phyloP scores from a whole-genome alignment of 2,888 invertebrate species.

The Limnephilus auricula region DNA sequence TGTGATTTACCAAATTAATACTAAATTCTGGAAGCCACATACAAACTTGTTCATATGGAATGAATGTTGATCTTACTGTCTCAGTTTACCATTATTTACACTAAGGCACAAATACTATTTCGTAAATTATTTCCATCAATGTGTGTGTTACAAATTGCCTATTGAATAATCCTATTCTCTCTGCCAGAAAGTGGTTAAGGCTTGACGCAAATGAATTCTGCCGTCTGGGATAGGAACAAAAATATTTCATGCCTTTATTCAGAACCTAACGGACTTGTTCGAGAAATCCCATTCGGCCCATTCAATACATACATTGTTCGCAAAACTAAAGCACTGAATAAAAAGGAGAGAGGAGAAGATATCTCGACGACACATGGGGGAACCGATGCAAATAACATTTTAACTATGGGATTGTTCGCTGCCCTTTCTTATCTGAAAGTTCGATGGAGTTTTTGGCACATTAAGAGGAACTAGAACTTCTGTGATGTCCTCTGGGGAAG shows the following conservation, averaged over 20 bases:
- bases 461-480: slow-evolving; percentile 26
- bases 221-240: slow-evolving; percentile 22
- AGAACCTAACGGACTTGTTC: slow-evolving; percentile 9
- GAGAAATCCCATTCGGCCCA: neutral
- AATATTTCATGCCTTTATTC: slow-evolving; percentile 29
- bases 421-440: neutral
- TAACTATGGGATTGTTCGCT: neutral
- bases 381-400: slow-evolving; percentile 11
- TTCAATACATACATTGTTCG: neutral
- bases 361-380: neutral
- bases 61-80: neutral
- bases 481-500: slow-evolving; percentile 31
- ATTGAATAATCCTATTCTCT: slow-evolving; percentile 32
- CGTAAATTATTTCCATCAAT: neutral
- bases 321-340: slow-evolving; percentile 6
- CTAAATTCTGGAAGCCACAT: neutral
- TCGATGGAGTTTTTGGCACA: slow-evolving; percentile 28
- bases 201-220: slow-evolving; percentile 40
- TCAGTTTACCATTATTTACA: neutral
- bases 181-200: slow-evolving; percentile 25
- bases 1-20: neutral
- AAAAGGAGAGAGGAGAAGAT: slow-evolving; percentile 7
- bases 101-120: neutral
- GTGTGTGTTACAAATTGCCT: slow-evolving; percentile 25
- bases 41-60: neutral